Evolutionary conservation across 2,113 vertebrate genomes (phyloP), one percentile per base, ranked within the genome.

Genomic region (Illadopsis cleaveri): DNA sequence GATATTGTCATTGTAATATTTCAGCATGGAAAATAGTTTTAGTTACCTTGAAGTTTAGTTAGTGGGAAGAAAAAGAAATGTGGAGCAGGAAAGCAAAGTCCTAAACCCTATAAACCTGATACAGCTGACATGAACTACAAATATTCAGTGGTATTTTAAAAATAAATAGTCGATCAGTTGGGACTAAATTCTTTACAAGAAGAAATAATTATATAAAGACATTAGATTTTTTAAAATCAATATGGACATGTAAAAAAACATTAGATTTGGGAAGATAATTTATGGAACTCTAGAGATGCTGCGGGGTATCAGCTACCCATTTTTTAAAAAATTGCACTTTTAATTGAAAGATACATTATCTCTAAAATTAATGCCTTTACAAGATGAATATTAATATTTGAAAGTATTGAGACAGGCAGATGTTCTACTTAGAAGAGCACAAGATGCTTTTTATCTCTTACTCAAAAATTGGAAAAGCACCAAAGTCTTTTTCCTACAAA

Each of bases 331-430:
- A 28, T 4, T 28, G 12, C 22, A 57, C 17, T 89, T 89, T 81
- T 87, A 92, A 95, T 91, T 94, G 82, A 95, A 86, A 95, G 78
- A 87, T 72, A 53, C 0, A 8, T 75, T 95, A 89, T 94, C 84
- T 85, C 64, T 94, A 58, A 87, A 96, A 91, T 75, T 51, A 87
- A 80, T 72, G 30, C 58, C 27, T 80, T 11, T 50, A 38, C 12
- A 87, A 90, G 53, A 45, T 71, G 11, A 54, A 8, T 71, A 73
- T 77, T 91, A 82, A 20, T 35, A 18, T 79, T 72, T 50, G 45
- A 38, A 82, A 82, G 30, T 35, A 40, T 54, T 87, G 33, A 72
- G 72, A 85, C 11, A 58, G 23, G 21, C 58, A 80, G 48, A 54
- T 78, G 30, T 80, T 94, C 93, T 82, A 62, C 73, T 90, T 95